These are phyloP conservation scores for Papilio polyxenes DNA, from an alignment of 1,140 invertebrate species.

Conservation along the genomic window DNA sequence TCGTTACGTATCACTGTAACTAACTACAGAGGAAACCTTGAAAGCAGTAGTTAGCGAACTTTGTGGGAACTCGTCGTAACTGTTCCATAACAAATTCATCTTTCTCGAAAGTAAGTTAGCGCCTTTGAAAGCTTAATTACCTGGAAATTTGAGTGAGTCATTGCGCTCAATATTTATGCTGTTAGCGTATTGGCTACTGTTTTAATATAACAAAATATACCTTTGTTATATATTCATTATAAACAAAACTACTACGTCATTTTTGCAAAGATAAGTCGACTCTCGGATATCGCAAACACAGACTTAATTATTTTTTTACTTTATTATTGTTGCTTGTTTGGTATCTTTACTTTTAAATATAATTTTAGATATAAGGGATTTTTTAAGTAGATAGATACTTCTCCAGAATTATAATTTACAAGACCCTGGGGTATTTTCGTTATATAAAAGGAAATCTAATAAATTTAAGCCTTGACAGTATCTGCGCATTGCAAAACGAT, in stretches of 20 bases:
- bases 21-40: constrained; percentile 26
- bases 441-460: background rate
- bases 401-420: no score
- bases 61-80: constrained; percentile 26
- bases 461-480: background rate
- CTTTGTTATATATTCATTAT: no score
- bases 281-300: no score
- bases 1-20: constrained; percentile 28
- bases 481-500: background rate
- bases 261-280: no score
- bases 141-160: constrained; percentile 31
- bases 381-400: no score
- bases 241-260: no score
- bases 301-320: no score
- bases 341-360: no score
- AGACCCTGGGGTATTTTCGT: background rate
- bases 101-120: constrained; percentile 30
- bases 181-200: background rate
- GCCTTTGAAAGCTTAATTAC: constrained; percentile 32
- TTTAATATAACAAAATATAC: background rate
- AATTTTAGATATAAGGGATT: no score
- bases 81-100: constrained; percentile 34
- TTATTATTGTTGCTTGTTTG: no score
- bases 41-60: constrained; percentile 17
- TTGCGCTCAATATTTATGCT: constrained; percentile 7